These are phyloP conservation scores for Bellardia pandia DNA, from an alignment of 2,888 invertebrate species.

Conservation along the genomic window DNA sequence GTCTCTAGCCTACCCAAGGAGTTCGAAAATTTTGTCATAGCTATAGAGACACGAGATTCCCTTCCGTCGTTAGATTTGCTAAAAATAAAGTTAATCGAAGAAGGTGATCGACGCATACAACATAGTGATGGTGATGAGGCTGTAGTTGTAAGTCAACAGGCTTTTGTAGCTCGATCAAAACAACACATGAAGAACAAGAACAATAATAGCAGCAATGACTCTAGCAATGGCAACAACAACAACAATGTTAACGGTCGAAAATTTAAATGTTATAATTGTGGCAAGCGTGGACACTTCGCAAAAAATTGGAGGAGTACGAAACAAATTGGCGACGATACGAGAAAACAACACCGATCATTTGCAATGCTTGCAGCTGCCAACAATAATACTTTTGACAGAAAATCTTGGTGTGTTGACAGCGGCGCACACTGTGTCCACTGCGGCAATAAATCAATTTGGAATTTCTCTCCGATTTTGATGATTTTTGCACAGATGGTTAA, in stretches of 20 bases:
- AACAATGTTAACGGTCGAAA: neutral
- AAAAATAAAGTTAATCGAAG: conserved; percentile 48
- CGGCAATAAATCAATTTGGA: too few species aligned
- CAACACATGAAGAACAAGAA: neutral
- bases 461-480: too few species aligned
- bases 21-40: conserved; percentile 60
- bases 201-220: neutral
- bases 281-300: neutral
- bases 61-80: conserved; percentile 30
- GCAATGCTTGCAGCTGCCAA: conserved; percentile 14
- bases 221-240: too few species aligned
- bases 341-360: neutral
- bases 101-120: conserved; percentile 7
- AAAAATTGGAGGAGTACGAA: neutral
- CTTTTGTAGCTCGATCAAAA: neutral
- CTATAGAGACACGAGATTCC: conserved; percentile 55
- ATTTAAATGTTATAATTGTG: neutral
- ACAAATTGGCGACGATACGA: neutral
- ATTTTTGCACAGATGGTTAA: too few species aligned
- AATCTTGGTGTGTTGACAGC: conserved; percentile 37
- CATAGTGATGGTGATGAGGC: neutral
- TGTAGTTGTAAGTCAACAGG: conserved; percentile 2
- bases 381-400: conserved; percentile 2
- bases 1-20: conserved; percentile 47
- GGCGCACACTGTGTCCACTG: too few species aligned